A percentile compares a stretch with the other conserved stretches of the same genome.
Conservation (phyloP, 2,113 vertebrate genomes). For the Centropus unirufus region DNA sequence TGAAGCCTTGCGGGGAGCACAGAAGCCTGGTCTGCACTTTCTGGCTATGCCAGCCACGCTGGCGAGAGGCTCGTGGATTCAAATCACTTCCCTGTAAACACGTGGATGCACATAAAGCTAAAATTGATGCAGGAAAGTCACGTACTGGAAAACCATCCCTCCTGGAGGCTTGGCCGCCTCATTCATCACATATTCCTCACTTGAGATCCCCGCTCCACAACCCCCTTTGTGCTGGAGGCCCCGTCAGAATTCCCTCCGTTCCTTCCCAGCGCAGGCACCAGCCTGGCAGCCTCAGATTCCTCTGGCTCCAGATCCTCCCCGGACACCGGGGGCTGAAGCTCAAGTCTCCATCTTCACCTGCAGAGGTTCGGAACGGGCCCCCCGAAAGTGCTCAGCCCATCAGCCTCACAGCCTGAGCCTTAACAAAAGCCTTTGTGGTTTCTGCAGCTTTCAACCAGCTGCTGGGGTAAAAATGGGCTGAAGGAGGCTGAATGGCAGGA, state of each 20-base stretch:
- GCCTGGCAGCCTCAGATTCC: rapidly evolving
- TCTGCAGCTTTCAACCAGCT: neutral
- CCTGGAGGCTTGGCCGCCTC: neutral
- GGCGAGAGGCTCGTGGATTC: neutral
- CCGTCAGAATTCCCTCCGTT: neutral
- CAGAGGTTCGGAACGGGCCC: neutral
- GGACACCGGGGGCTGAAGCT: neutral
- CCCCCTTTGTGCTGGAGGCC: neutral
- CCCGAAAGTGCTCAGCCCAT: neutral
- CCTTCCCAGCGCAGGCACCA: neutral
- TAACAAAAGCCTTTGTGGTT: neutral
- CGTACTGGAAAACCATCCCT: neutral
- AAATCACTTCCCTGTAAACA: neutral
- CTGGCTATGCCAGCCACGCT: neutral
- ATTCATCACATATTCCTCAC: neutral
- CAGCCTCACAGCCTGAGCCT: neutral
- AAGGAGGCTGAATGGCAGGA: neutral
- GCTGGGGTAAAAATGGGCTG: neutral
- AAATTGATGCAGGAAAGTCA: neutral
- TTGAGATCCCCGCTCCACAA: neutral
- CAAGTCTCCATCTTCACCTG: neutral
- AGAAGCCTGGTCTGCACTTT: neutral
- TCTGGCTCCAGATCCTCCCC: neutral
- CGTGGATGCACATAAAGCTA: neutral
- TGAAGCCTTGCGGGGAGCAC: neutral